Evolutionary conservation across 37 sponge, comb jelly and placozoan genomes (phyloP), one percentile per base, ranked within the genome.

Genomic region (Halichondria panicea): DNA sequence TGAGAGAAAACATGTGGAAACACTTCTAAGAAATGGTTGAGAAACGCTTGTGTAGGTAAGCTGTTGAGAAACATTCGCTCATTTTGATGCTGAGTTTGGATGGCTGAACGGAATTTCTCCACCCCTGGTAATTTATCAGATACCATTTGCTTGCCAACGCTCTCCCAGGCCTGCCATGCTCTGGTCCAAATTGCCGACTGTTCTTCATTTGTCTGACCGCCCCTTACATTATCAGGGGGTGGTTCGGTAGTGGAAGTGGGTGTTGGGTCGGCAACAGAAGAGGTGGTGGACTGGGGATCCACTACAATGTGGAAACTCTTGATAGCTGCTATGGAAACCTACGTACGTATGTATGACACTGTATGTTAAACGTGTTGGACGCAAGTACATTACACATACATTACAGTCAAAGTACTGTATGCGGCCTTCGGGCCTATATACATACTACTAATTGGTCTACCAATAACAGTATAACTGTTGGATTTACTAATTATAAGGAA

Each of bases 281-380:
- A 18, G 46, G 44, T 8, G 61, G 43, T 12, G 38, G 62, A n/a
- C 48, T 60, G 42, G 27, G 63, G 62, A 43, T 63, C 65, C 24
- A 94, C 72, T 7, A 90, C 70, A 28, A 41, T 82, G 46, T 83
- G 76, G 64, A 94, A 89, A 44, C 94, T 87, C 48, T 77, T 74
- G 63, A 86, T 61, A 13, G 94, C 87, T 45, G 94, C 94, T 18
- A 79, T 36, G 24, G 94, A 81, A 13, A 94, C 91, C 85, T 94
- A 66, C 11, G 22, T 52, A 4, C 54, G 18, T 31, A 31, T 35
- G 63, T 34, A 55, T n/a, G n/a, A n/a, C n/a, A n/a, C n/a, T n/a
- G n/a, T n/a, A n/a, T n/a, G n/a, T n/a, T n/a, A n/a, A n/a, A n/a
- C n/a, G n/a, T n/a, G n/a, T n/a, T n/a, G n/a, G n/a, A n/a, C n/a